Base-by-base conservation (phyloP, 2,797 vertebrate species). In the Esox lucius region DNA sequence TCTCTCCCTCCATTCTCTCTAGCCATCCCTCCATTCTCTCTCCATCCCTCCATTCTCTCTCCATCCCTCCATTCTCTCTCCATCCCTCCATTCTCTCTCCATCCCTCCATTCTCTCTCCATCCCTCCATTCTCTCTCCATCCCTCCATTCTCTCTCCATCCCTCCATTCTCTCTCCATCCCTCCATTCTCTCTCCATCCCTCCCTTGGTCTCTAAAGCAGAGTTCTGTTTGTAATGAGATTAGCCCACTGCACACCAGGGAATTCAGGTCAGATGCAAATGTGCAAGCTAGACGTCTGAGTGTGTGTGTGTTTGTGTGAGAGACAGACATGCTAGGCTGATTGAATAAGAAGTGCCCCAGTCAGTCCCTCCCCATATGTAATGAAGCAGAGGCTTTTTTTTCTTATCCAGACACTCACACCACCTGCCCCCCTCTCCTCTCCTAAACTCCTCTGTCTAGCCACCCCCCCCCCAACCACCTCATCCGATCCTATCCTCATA, bases 241-340 rank as follows among this genome's bases (percentile, higher is more conserved):
- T 93, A 94, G 91, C 90, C 88, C 87, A 82, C 86, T 85, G 91
- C 90, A 90, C 91, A 89, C 87, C 85, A 75, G 92, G 90, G 92
- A 94, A 94, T 92, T 92, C 90, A 92, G 93, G 93, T 94, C 93
- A 94, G 88, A 93, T 93, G 92, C 90, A 94, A 94, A 94, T 92
- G 91, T 88, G 90, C 88, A 90, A 93, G 90, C 90, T 89, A 92
- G 91, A 94, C 89, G 88, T 92, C 92, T 93, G 92, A 62, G 61
- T 67, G 65, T 35, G 66, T 48, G 78, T 76, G 77, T 62, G 70
- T 84, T 87, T 84, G 87, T 89, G 85, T 89, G 51, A 33, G 67
- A 9, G 13, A 46, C 13, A 68, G 66, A 68, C 66, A 42, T n/a
- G 66, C 66, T 68, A 42, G 61, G 61, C 33, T 24, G 66, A 68